These are phyloP conservation scores for Lytechinus variegatus DNA, from an alignment of 35 echinoderm and acorn worm genomes.

Conservation along the genomic window DNA sequence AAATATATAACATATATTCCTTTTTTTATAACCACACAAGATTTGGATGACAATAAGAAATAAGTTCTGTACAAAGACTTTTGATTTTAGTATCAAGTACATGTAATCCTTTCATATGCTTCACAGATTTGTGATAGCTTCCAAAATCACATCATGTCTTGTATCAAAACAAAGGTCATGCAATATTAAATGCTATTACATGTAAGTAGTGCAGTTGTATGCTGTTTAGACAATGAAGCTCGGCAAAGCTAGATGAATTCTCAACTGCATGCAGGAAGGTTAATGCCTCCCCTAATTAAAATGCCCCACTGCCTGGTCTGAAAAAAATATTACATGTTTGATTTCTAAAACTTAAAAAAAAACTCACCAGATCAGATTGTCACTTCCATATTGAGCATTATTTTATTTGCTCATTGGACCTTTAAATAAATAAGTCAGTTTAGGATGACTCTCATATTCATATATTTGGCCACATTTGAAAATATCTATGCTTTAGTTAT, in stretches of 20 bases:
- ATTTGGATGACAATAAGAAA: neutral
- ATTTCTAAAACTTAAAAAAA: no score
- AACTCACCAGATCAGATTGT: no score
- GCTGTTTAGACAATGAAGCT: neutral
- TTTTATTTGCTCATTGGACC: no score
- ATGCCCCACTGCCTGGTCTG: neutral
- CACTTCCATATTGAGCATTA: no score
- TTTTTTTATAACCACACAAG: neutral
- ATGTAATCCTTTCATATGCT: neutral
- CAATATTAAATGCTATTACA: neutral
- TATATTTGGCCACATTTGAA: no score
- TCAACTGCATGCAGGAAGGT: neutral
- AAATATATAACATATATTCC: neutral
- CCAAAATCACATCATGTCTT: conserved; percentile 1
- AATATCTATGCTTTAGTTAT: no score
- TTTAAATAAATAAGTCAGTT: no score
- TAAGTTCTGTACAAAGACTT: neutral
- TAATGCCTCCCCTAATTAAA: neutral
- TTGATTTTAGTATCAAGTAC: neutral
- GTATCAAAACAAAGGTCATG: neutral
- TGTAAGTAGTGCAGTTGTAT: neutral
- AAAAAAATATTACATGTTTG: no score
- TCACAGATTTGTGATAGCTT: neutral
- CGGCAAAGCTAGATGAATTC: neutral
- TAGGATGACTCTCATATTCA: no score